Conservation (phyloP, 2,888 invertebrate genomes). For the Phasia obesa region DNA sequence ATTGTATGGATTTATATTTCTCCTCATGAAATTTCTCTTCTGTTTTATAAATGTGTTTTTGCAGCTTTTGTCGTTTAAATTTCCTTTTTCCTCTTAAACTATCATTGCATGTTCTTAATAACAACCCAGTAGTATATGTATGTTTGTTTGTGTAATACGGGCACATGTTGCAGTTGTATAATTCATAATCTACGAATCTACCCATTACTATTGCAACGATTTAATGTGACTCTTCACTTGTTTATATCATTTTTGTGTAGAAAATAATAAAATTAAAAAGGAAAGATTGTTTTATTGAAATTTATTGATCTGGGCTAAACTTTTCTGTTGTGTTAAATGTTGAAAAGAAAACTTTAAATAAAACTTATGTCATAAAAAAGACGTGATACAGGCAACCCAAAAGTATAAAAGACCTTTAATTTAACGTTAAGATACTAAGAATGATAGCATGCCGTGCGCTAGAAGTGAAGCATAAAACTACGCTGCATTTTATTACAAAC, state of each 20-base stretch:
- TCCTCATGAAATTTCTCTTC: conserved; percentile 11
- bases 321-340: conserved; percentile 63
- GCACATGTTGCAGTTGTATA: conserved; percentile 43
- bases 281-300: conserved; percentile 61
- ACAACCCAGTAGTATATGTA: conserved; percentile 52
- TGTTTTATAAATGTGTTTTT: conserved; percentile 5
- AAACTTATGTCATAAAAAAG: background rate
- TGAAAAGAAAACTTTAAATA: conserved; percentile 9
- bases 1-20: conserved; percentile 19
- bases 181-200: conserved; percentile 35
- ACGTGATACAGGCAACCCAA: background rate
- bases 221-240: conserved; percentile 60
- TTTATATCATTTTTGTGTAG: conserved; percentile 42
- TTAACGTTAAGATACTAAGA: background rate
- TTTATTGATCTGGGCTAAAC: conserved; percentile 66
- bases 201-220: conserved; percentile 53
- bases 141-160: background rate
- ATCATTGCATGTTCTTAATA: conserved; percentile 61
- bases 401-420: background rate
- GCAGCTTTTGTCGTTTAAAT: background rate
- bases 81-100: conserved; percentile 33
- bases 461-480: too few species aligned
- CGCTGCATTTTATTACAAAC: too few species aligned
- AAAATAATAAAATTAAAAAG: background rate
- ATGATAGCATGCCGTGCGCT: too few species aligned